Base-by-base conservation (phyloP, 2,888 invertebrate genomes). In the Drosophila borborema region DNA sequence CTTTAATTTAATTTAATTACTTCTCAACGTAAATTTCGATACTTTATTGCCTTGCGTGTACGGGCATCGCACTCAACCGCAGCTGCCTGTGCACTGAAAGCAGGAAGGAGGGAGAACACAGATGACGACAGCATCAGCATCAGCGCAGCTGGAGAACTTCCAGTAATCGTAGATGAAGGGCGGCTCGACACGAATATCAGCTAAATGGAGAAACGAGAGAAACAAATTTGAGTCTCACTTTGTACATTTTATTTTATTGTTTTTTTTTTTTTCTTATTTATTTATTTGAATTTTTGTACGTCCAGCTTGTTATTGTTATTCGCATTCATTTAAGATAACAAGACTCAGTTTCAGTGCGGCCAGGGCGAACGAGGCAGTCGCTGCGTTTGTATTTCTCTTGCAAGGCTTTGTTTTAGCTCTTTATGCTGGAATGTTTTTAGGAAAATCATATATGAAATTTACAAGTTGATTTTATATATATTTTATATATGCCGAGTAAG, bases 1-100 rank as follows among this genome's bases (percentile, higher is more conserved):
- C 73, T 84, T 89, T 79, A 81, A 86, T 84, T 89, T 81, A 56
- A 87, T 80, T 84, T 86, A 86, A 89, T 87, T 89, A 86, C 80
- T 69, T 54, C 72, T 20, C 34, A 58, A 58, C 64, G 71, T 72
- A 74, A 81, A 73, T 74, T 86, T 74, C 64, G 60, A 69, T 83
- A 71, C 71, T 82, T 87, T 73, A 82, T 71, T 77, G 83, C 53
- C 64, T 65, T 48, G 67, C 61, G 74, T 61, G 79, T 60, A 45
- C 55, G 77, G 46, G 46, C 62, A 69, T 55, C 45, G 43, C 16
- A 51, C 41, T 48, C 62, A 16, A 38, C 28, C 43, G 31, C 51
- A 64, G 53, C 18, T 16, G 43, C 36, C 55, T 23, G 12, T 40
- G 38, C 45, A 64, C 51, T 51, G 64, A 23, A 16, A 20, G 51